Conservation (phyloP, 2,888 invertebrate genomes). For the Tuberolachnus salignus region DNA sequence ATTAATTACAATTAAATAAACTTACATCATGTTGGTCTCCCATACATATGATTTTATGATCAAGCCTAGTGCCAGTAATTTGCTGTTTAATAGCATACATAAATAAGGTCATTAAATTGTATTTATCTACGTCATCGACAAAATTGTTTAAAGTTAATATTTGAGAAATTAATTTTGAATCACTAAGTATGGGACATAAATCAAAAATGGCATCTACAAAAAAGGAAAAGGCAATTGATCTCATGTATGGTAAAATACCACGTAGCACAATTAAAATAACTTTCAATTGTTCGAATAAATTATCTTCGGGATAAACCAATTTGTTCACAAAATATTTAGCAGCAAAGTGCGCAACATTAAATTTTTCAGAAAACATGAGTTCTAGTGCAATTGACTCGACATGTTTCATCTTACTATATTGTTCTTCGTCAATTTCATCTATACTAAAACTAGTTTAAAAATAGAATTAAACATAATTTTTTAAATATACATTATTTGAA, state of each 20-base stretch:
- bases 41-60: constrained; percentile 2
- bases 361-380: constrained; percentile 48
- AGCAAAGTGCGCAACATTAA: constrained; percentile 9
- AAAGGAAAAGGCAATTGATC: neutral
- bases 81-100: constrained; percentile 23
- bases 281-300: constrained; percentile 28
- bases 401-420: neutral
- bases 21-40: constrained; percentile 39
- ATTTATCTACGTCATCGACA: constrained; percentile 31
- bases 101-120: constrained; percentile 16
- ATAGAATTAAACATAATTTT: neutral
- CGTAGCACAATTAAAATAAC: constrained; percentile 6
- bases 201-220: constrained; percentile 38
- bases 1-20: neutral
- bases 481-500: neutral
- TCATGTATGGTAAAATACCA: constrained; percentile 11
- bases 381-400: constrained; percentile 44
- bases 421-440: constrained; percentile 11
- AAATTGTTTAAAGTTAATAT: constrained; percentile 18
- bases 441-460: constrained; percentile 7
- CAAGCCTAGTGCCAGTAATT: constrained; percentile 30
- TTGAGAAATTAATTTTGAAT: constrained; percentile 37
- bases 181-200: constrained; percentile 13
- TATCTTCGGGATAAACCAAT: constrained; percentile 11
- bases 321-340: constrained; percentile 27